Conservation (phyloP, 2,797 vertebrate species). For the Microctenopoma stevenorrisi region DNA sequence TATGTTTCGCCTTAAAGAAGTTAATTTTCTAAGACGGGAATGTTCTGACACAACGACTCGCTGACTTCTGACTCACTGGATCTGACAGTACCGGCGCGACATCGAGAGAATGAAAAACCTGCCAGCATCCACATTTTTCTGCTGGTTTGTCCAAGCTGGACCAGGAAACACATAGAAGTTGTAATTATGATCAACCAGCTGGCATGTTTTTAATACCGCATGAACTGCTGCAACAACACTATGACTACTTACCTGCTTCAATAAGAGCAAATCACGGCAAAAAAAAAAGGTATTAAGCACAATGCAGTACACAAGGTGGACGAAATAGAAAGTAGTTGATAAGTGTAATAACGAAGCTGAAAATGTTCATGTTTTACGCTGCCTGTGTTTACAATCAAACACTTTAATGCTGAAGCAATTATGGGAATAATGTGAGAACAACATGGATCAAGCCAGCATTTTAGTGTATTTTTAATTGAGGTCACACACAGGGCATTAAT, state of each 20-base stretch:
- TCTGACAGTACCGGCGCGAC: constrained; percentile 39
- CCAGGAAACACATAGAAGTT: constrained; percentile 30
- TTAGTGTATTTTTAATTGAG: constrained; percentile 44
- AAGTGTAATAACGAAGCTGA: constrained; percentile 12
- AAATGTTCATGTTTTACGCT: constrained; percentile 10
- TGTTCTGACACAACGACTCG: constrained; percentile 19
- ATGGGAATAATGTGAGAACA: constrained; percentile 39
- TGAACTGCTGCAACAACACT: not conserved
- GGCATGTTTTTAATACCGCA: constrained; percentile 28
- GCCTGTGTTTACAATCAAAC: constrained; percentile 7
- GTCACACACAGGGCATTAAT: constrained; percentile 36
- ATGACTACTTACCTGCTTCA: constrained; percentile 2
- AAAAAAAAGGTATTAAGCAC: not conserved
- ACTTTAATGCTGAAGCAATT: constrained; percentile 27
- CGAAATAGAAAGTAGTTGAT: constrained; percentile 1
- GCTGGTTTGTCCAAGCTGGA: constrained; percentile 40
- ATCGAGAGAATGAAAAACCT: constrained; percentile 6
- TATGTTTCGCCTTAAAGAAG: not conserved
- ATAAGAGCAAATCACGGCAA: not conserved
- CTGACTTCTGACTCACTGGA: constrained; percentile 28
- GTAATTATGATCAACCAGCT: constrained; percentile 60
- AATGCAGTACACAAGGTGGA: not conserved
- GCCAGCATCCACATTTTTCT: constrained; percentile 30
- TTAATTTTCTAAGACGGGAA: constrained; percentile 10
- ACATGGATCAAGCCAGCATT: constrained; percentile 30